Evolutionary conservation across 2,113 vertebrate genomes (phyloP).

Genomic region (Castor canadensis): DNA sequence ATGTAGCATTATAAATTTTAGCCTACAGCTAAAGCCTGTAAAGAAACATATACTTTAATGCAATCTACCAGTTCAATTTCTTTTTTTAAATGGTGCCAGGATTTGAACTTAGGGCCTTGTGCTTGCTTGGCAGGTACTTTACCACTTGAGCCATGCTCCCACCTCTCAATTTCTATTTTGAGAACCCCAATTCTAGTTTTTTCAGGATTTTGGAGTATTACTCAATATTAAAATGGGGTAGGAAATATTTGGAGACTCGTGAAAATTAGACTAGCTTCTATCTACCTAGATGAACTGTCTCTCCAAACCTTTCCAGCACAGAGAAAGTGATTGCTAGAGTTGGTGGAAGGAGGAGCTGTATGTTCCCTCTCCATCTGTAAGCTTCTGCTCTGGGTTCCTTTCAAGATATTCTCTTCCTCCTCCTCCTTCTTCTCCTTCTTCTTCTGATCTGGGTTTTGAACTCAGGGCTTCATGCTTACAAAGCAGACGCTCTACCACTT

Average conservation of each 20-base stretch:
- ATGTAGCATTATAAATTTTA: neutral
- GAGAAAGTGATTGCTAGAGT: neutral
- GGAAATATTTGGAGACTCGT: neutral
- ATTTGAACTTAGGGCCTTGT: too few relatives aligned
- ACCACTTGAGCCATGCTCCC: too few relatives aligned
- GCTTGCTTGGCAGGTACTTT: too few relatives aligned
- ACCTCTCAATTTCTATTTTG: conserved; percentile 27
- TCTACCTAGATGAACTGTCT: neutral
- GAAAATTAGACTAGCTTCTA: neutral
- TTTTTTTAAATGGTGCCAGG: neutral
- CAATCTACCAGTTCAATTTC: too few relatives aligned
- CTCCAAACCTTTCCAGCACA: neutral
- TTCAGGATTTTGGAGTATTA: neutral
- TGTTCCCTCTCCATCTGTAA: neutral
- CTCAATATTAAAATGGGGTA: neutral
- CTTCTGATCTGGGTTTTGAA: too few relatives aligned
- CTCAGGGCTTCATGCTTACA: too few relatives aligned
- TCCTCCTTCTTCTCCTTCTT: too few relatives aligned
- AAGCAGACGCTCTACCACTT: too few relatives aligned
- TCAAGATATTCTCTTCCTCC: too few relatives aligned
- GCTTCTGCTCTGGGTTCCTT: neutral
- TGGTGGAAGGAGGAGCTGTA: neutral
- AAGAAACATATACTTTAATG: neutral
- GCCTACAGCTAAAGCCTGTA: neutral
- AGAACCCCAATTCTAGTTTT: neutral